phyloP scores from a whole-genome alignment of 2,113 vertebrate species.

The Riparia riparia region DNA sequence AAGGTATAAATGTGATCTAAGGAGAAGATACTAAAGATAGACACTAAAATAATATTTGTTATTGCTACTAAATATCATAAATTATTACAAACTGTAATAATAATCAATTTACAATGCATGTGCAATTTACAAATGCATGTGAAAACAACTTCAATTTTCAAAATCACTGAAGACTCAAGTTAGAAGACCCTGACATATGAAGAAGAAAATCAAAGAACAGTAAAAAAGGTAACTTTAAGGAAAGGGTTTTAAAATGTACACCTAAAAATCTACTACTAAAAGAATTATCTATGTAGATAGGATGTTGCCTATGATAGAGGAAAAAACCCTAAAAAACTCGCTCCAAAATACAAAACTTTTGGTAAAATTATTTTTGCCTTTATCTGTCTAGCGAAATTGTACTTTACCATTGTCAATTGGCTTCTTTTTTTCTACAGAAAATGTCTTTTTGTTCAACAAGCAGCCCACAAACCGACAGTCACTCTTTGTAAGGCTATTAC shows the following conservation, averaged over 20 bases:
- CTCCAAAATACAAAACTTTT: neutral
- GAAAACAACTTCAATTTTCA: neutral
- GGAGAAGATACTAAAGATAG: neutral
- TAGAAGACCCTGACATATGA: neutral
- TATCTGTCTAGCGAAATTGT: neutral
- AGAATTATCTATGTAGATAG: neutral
- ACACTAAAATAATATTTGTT: neutral
- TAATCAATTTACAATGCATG: neutral
- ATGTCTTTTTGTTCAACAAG: slow-evolving; percentile 4
- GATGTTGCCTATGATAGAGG: neutral
- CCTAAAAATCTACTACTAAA: neutral
- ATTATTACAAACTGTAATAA: neutral
- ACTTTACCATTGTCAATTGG: neutral
- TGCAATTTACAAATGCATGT: neutral
- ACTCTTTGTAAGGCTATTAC: neutral
- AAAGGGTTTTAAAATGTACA: neutral
- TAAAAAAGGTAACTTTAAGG: neutral
- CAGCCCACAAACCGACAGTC: neutral
- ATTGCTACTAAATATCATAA: neutral
- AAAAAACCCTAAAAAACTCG: neutral
- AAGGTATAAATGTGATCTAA: neutral
- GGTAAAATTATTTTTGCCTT: neutral
- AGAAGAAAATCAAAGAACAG: neutral
- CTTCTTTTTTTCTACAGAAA: neutral
- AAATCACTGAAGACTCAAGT: neutral